Percentiles rank a stretch among this genome's conserved stretches.
Evolutionary conservation across 2,113 vertebrate genomes (phyloP).

Genomic region (Carettochelys insculpta): DNA sequence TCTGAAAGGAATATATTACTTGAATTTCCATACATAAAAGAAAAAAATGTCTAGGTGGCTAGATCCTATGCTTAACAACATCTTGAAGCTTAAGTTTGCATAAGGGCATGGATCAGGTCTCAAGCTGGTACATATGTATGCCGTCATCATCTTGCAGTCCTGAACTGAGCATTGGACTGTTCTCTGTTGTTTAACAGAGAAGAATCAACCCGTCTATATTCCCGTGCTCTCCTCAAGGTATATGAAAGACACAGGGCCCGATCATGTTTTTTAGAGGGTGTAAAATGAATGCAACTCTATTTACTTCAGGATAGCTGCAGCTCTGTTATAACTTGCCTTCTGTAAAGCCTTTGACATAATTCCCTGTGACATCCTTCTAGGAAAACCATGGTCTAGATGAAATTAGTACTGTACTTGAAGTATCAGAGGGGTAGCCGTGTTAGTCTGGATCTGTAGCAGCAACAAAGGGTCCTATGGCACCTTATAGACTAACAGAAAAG

Average conservation of each 20-base stretch:
- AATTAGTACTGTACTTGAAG: background rate
- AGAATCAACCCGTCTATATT: background rate
- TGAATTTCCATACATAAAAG: background rate
- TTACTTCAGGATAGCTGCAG: background rate
- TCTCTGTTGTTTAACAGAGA: conserved; percentile 2
- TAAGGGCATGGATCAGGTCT: background rate
- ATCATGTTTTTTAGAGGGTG: background rate
- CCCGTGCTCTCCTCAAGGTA: background rate
- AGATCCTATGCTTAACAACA: background rate
- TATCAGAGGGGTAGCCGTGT: too few species aligned
- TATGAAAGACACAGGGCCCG: background rate
- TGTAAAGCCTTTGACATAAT: background rate
- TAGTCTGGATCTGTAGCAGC: too few species aligned
- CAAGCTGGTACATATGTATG: background rate
- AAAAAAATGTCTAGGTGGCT: background rate
- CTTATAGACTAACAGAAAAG: too few species aligned
- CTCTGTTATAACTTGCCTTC: background rate
- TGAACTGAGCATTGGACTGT: background rate
- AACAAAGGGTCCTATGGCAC: too few species aligned
- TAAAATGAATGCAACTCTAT: background rate
- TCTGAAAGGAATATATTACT: conserved; percentile 37
- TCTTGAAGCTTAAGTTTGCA: conserved; percentile 39
- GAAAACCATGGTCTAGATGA: background rate
- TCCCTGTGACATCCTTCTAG: background rate
- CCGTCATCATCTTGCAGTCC: background rate